Percentiles rank a stretch among this genome's conserved stretches.
These are phyloP conservation scores for Drosophila pegasa DNA, from an alignment of 2,888 invertebrate genomes.

Conservation along the genomic window DNA sequence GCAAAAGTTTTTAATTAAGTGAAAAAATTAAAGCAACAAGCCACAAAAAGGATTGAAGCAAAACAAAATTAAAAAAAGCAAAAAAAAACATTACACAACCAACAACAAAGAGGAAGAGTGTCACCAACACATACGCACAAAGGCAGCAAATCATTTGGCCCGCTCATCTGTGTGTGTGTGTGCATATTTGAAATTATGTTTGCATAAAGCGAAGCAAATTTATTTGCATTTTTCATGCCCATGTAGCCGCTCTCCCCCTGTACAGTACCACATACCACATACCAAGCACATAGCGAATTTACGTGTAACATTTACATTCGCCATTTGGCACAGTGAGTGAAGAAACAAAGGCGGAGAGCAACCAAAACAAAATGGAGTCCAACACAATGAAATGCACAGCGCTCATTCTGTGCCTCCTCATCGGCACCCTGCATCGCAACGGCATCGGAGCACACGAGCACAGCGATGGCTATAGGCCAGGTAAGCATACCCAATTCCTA, in stretches of 20 bases:
- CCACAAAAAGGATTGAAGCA: constrained; percentile 45
- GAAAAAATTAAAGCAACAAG: constrained; percentile 62
- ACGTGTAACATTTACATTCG: constrained; percentile 35
- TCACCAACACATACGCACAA: constrained; percentile 36
- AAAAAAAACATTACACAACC: constrained; percentile 6
- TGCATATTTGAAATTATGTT: constrained; percentile 56
- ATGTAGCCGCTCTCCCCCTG: constrained; percentile 40
- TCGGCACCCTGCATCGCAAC: constrained; percentile 57
- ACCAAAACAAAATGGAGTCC: constrained; percentile 17
- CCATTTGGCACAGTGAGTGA: constrained; percentile 24
- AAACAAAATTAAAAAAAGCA: constrained; percentile 17
- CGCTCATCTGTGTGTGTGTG: constrained; percentile 24
- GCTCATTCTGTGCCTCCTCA: constrained; percentile 68
- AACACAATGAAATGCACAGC: constrained; percentile 53
- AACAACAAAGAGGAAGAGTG: constrained; percentile 26
- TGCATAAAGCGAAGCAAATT: constrained; percentile 59
- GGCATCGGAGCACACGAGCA: constrained; percentile 82
- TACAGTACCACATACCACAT: constrained; percentile 13
- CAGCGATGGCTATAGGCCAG: constrained; percentile 84
- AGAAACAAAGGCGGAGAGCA: neutral
- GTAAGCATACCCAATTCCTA: constrained; percentile 62
- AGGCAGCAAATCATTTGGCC: constrained; percentile 55
- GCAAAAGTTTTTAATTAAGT: constrained; percentile 76
- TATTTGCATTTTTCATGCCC: constrained; percentile 64
- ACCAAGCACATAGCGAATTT: constrained; percentile 20